phyloP scores from a whole-genome alignment of 1,140 invertebrate genomes.

The Pachyrhynchus sulphureomaculatus region DNA sequence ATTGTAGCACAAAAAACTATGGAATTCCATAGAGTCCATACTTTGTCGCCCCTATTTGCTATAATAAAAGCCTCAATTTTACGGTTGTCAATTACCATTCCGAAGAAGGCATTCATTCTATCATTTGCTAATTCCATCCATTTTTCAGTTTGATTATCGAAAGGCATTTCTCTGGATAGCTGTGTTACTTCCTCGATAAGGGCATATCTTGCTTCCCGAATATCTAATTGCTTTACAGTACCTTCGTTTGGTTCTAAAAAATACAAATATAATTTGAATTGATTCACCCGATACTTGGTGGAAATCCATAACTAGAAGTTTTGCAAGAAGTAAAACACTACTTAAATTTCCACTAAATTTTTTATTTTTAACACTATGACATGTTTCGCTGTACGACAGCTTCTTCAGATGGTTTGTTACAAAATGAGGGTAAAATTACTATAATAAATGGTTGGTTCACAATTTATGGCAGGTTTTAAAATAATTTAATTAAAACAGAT shows the following conservation, averaged over 20 bases:
- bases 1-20: slow-evolving; percentile 91
- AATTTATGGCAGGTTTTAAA: too few species aligned
- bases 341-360: too few species aligned
- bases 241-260: slow-evolving; percentile 57
- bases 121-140: slow-evolving; percentile 54
- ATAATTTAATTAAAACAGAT: too few species aligned
- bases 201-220: slow-evolving; percentile 54
- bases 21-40: slow-evolving; percentile 88
- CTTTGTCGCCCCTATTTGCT: slow-evolving; percentile 48
- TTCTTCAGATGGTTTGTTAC: too few species aligned
- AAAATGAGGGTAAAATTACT: too few species aligned
- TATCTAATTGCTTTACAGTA: slow-evolving; percentile 52
- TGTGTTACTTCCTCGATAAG: slow-evolving; percentile 47
- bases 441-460: too few species aligned
- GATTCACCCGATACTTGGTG: too few species aligned
- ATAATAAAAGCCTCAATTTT: slow-evolving; percentile 51
- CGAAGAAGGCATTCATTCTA: slow-evolving; percentile 57
- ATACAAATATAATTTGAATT: too few species aligned
- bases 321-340: too few species aligned
- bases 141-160: slow-evolving; percentile 47
- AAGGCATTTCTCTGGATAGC: slow-evolving; percentile 38
- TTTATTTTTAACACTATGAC: too few species aligned
- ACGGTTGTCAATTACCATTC: slow-evolving; percentile 58
- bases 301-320: too few species aligned
- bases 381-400: too few species aligned